A percentile compares a stretch with the other conserved stretches of the same genome.
Conservation (phyloP, 2,797 vertebrate genomes). For the Takifugu rubripes region DNA sequence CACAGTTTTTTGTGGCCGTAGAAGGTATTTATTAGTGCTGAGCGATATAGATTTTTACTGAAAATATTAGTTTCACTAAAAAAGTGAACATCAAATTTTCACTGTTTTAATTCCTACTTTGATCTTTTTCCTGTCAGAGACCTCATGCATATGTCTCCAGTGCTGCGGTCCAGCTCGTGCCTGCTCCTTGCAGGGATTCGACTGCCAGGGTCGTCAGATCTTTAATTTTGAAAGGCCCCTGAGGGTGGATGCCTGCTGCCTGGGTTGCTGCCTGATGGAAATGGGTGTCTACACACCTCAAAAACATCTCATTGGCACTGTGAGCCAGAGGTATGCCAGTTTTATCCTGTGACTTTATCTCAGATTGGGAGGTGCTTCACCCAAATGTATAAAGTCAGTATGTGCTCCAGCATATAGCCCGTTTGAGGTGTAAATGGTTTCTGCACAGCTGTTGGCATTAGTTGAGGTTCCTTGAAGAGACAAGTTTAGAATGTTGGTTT, state of each 20-base stretch:
- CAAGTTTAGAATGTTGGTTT: constrained; percentile 41
- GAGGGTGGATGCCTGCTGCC: constrained; percentile 69
- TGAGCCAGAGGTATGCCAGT: constrained; percentile 57
- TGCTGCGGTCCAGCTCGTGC: constrained; percentile 76
- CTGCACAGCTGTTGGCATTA: constrained; percentile 55
- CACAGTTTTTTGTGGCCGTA: constrained; percentile 71
- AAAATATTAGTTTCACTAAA: neutral
- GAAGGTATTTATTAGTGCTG: constrained; percentile 70
- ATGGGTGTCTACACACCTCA: constrained; percentile 68
- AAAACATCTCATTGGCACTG: constrained; percentile 66
- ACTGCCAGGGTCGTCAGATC: constrained; percentile 60
- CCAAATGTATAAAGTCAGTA: neutral
- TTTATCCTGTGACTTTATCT: neutral
- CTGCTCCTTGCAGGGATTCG: constrained; percentile 66
- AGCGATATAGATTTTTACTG: neutral
- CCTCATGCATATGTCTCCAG: constrained; percentile 75
- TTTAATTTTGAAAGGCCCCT: constrained; percentile 76
- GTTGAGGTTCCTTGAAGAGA: constrained; percentile 14
- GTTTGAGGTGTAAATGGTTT: too few species aligned
- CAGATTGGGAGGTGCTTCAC: neutral
- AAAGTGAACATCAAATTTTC: neutral
- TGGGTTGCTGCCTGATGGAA: constrained; percentile 81
- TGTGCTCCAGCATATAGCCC: too few species aligned
- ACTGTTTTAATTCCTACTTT: neutral
- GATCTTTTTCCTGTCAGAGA: constrained; percentile 64